Conservation (phyloP, 2,113 vertebrate genomes). For the Cheirogaleus medius region DNA sequence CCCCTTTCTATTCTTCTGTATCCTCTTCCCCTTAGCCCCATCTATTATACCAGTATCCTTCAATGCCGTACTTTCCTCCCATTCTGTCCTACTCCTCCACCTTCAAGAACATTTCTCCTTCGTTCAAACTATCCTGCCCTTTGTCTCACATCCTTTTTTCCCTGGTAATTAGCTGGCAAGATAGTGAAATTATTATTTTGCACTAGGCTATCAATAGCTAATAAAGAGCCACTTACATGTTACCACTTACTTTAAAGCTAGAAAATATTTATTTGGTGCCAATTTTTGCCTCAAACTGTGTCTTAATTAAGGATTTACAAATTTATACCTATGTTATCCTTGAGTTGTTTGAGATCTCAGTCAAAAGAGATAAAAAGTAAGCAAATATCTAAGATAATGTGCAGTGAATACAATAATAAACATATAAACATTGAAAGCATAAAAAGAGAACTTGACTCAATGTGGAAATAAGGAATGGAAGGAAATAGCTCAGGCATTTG, state of each 20-base stretch:
- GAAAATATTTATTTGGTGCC: not conserved
- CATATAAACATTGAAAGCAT: not conserved
- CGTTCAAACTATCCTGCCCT: not conserved
- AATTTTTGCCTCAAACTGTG: not conserved
- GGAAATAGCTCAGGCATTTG: not conserved
- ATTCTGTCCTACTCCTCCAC: not conserved
- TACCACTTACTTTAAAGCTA: not conserved
- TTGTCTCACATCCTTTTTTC: not conserved
- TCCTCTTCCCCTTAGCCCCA: not conserved
- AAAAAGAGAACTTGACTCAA: not conserved
- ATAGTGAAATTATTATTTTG: not conserved
- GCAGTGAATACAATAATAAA: not conserved
- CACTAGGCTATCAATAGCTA: not conserved
- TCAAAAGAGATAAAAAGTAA: not conserved
- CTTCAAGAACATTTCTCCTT: conserved; percentile 13
- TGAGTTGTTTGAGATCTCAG: not conserved
- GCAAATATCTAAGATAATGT: not conserved
- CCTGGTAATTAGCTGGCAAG: not conserved
- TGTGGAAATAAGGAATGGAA: not conserved
- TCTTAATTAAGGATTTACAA: not conserved
- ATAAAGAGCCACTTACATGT: not conserved
- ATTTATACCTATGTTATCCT: not conserved
- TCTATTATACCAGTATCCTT: not conserved
- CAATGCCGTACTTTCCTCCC: not conserved
- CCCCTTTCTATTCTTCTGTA: not conserved